These are phyloP conservation scores for Ceratothoa steindachneri DNA, from an alignment of 2,888 invertebrate species.

Conservation along the genomic window DNA sequence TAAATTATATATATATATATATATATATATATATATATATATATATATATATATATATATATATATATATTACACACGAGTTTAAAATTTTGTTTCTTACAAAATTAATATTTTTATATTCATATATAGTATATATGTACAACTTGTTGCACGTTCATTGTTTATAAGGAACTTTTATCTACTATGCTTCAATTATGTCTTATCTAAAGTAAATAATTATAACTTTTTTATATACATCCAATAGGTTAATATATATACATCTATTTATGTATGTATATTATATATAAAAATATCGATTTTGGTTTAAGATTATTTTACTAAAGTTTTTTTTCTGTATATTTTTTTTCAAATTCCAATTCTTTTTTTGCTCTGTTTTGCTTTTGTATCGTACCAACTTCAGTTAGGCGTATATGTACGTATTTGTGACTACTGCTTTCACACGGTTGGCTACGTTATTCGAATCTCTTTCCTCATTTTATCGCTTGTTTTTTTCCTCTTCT, in stretches of 20 bases:
- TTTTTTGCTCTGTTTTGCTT: too few relatives aligned
- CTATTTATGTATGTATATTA: constrained; percentile 7
- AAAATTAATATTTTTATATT: constrained; percentile 1
- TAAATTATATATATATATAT: neutral
- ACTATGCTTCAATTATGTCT: neutral
- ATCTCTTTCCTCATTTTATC: too few relatives aligned
- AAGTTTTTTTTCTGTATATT: neutral
- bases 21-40: neutral
- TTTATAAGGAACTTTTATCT: neutral
- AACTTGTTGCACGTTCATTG: neutral
- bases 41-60: constrained; percentile 17
- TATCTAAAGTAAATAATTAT: neutral
- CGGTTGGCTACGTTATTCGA: too few relatives aligned
- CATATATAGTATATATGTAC: constrained; percentile 10
- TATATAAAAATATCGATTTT: neutral
- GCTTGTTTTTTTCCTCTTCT: too few relatives aligned
- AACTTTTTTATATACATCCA: neutral
- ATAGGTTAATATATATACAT: neutral
- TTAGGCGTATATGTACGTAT: too few relatives aligned
- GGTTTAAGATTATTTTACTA: neutral
- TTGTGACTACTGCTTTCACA: too few relatives aligned
- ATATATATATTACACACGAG: constrained; percentile 3
- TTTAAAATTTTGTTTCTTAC: too few relatives aligned
- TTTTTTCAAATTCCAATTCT: too few relatives aligned
- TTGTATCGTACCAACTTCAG: too few relatives aligned